Conservation (phyloP, 2,113 vertebrate genomes). For the Callocephalon fimbriatum region DNA sequence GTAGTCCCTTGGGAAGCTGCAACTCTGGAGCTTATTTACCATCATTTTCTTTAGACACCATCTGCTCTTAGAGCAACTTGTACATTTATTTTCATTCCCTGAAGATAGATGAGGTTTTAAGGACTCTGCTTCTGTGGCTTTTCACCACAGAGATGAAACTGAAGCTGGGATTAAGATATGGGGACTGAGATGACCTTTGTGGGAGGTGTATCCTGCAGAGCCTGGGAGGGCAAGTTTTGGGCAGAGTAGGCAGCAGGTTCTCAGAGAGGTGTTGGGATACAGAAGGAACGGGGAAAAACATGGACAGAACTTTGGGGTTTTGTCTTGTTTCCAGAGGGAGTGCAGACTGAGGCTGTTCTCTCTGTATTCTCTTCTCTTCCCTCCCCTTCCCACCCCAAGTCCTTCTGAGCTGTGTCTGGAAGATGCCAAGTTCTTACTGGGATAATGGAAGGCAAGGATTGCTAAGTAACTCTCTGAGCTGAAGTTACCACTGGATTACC, state of each 20-base stretch:
- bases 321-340: background rate
- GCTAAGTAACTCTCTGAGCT: background rate
- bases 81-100: background rate
- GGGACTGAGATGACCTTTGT: background rate
- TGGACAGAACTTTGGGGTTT: background rate
- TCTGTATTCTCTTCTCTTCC: background rate
- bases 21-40: constrained; percentile 58
- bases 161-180: background rate
- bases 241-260: background rate
- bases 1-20: constrained; percentile 57
- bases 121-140: background rate
- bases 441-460: background rate
- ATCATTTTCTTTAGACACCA: constrained; percentile 58
- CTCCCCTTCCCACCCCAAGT: background rate
- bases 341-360: background rate
- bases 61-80: constrained; percentile 48
- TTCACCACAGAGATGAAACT: background rate
- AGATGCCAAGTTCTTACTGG: background rate
- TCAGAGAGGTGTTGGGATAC: accelerated
- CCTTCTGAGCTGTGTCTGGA: background rate
- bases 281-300: background rate
- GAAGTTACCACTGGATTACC: background rate
- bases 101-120: background rate
- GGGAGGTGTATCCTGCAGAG: background rate
- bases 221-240: background rate